phyloP scores from a whole-genome alignment of 2,113 vertebrate species.

The Eolophus roseicapilla region DNA sequence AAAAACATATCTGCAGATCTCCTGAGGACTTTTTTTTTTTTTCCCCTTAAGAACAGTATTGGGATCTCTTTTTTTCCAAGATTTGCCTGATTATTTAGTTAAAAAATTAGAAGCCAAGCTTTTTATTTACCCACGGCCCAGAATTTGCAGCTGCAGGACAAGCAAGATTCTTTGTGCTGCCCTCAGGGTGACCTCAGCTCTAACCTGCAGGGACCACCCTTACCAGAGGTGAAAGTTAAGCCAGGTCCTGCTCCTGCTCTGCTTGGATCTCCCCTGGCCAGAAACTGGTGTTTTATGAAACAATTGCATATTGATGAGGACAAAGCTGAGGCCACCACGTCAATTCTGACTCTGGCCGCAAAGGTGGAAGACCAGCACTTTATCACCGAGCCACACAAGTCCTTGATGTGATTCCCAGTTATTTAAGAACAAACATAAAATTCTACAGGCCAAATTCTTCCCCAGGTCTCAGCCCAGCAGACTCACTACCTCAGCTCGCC shows the following conservation, averaged over 20 bases:
- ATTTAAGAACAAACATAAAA: background rate
- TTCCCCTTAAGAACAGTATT: background rate
- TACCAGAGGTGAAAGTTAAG: background rate
- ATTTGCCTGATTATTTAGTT: constrained; percentile 62
- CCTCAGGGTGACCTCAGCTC: constrained; percentile 25
- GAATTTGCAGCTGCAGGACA: constrained; percentile 20
- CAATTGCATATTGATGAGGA: background rate
- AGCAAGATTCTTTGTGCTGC: background rate
- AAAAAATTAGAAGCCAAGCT: constrained; percentile 59
- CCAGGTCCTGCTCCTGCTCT: background rate
- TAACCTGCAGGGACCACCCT: constrained; percentile 55
- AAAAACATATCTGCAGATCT: background rate
- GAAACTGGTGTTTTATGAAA: constrained; percentile 46
- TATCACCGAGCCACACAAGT: background rate
- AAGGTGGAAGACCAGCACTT: background rate
- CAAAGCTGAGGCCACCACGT: background rate
- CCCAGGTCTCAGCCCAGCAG: background rate
- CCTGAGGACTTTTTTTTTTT: background rate
- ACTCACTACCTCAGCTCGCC: background rate
- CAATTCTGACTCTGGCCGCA: background rate
- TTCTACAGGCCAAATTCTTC: background rate
- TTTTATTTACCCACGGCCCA: constrained; percentile 29
- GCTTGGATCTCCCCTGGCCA: background rate
- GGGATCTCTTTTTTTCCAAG: background rate
- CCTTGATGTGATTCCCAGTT: background rate